Percentiles rank a stretch among this genome's conserved stretches.
These are phyloP conservation scores for Lagopus muta DNA, from an alignment of 2,113 vertebrate genomes.

Conservation along the genomic window DNA sequence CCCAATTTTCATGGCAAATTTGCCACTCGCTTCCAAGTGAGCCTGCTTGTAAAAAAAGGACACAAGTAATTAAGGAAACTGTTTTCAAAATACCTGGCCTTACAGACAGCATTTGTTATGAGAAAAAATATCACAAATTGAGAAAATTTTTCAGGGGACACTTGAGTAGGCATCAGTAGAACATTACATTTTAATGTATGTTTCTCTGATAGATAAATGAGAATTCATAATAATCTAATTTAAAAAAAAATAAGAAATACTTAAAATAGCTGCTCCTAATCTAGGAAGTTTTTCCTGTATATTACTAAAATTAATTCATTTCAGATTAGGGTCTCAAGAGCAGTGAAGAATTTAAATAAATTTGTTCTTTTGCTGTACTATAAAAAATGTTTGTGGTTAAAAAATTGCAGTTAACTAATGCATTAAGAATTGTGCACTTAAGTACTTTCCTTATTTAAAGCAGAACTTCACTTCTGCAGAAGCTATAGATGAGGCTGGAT, in stretches of 20 bases:
- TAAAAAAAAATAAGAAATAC: neutral
- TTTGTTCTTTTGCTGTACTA: neutral
- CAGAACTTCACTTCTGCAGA: neutral
- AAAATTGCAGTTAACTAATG: neutral
- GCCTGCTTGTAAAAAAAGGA: neutral
- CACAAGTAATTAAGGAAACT: neutral
- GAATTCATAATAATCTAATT: neutral
- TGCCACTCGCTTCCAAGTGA: neutral
- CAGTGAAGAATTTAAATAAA: neutral
- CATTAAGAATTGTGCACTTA: neutral
- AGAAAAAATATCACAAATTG: neutral
- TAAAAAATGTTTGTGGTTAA: neutral
- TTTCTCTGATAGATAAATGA: neutral
- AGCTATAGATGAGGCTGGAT: neutral
- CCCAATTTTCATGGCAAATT: neutral
- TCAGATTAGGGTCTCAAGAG: neutral
- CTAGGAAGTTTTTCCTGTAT: neutral
- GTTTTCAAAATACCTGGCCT: neutral
- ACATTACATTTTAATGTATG: neutral
- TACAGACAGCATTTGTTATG: neutral
- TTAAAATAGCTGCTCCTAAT: neutral
- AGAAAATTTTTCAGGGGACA: neutral
- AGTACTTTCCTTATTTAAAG: neutral
- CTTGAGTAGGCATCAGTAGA: neutral
- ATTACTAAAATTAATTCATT: neutral